Percentiles rank a stretch among this genome's conserved stretches.
These are phyloP conservation scores for Machaerirhynchus nigripectus DNA, from an alignment of 2,113 vertebrate species.

Conservation along the genomic window DNA sequence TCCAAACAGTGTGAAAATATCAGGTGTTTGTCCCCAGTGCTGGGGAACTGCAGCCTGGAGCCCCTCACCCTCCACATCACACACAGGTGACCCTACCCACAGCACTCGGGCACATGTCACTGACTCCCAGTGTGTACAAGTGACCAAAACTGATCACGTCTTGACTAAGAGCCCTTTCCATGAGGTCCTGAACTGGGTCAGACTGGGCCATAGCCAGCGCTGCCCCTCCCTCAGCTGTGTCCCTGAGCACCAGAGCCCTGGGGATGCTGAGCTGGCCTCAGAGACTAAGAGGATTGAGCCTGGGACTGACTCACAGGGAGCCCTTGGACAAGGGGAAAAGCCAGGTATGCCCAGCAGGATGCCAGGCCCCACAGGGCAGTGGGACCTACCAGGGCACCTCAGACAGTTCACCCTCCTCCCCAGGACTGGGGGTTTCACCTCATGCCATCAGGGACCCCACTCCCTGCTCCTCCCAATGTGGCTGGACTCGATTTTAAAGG, in stretches of 20 bases:
- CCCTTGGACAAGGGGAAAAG: background rate
- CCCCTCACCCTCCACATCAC: background rate
- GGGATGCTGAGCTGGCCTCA: background rate
- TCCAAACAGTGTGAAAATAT: background rate
- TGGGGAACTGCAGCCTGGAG: background rate
- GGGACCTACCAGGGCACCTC: background rate
- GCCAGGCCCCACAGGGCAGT: fast-evolving
- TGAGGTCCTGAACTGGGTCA: background rate
- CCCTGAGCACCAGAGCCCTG: background rate
- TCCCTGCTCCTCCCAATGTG: fast-evolving
- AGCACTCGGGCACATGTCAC: fast-evolving
- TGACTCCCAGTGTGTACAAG: background rate
- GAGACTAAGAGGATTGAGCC: conserved; percentile 40
- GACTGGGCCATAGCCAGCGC: background rate
- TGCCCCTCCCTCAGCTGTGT: too few species aligned
- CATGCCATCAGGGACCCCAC: fast-evolving
- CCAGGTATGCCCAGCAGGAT: background rate
- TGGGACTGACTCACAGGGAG: background rate
- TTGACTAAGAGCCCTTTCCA: background rate
- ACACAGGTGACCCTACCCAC: too few species aligned
- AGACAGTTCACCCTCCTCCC: background rate
- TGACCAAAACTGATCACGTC: fast-evolving
- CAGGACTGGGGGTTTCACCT: background rate
- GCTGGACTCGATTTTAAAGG: background rate
- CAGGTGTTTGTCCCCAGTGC: background rate